Evolutionary conservation across 2,888 invertebrate genomes (phyloP).

Genomic region (Lithophane ornitopus): DNA sequence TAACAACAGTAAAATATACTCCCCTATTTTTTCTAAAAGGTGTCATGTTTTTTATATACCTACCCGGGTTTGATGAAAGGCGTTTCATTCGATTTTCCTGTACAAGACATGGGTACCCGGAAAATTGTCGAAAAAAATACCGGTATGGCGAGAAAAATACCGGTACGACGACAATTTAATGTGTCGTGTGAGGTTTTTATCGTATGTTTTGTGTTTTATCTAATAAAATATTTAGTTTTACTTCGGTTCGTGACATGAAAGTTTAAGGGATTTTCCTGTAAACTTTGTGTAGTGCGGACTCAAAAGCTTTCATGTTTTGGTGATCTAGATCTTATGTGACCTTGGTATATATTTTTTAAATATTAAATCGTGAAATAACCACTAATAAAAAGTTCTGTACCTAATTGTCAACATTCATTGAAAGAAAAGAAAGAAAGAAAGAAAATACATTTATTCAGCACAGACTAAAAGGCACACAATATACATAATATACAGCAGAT

Average conservation of each 20-base stretch:
- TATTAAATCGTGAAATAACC: no score
- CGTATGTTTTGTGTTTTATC: background rate
- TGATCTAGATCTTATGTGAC: no score
- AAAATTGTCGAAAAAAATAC: conserved; percentile 26
- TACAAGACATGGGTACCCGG: background rate
- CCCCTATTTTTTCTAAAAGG: background rate
- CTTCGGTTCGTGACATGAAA: background rate
- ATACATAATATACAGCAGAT: no score
- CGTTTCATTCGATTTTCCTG: conserved; percentile 31
- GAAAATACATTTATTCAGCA: no score
- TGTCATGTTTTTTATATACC: conserved; percentile 16
- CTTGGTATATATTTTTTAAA: no score
- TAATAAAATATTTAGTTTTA: background rate
- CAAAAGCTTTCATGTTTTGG: no score
- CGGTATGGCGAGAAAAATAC: background rate
- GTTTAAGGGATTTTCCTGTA: background rate
- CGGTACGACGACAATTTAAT: conserved; percentile 2
- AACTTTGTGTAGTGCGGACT: background rate
- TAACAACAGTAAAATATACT: background rate
- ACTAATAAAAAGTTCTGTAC: no score
- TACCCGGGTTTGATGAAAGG: background rate
- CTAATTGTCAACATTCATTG: no score
- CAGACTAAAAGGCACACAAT: no score
- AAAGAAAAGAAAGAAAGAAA: no score
- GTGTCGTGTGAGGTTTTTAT: background rate